Evolutionary conservation across 1,140 invertebrate species (phyloP).

Genomic region (Drosophila repletoides): DNA sequence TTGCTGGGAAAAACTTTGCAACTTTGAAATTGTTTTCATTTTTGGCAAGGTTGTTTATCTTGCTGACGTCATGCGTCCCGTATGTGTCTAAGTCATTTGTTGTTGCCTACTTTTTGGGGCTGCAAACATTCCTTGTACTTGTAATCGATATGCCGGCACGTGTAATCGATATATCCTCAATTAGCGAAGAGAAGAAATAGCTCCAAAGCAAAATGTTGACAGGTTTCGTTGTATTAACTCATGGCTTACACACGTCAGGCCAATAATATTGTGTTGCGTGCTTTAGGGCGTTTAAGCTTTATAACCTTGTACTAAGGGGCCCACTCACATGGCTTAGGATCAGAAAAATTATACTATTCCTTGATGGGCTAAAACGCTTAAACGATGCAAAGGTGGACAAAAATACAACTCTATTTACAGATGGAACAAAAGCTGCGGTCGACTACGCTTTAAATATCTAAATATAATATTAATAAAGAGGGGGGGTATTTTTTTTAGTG

Average conservation of each 20-base stretch:
- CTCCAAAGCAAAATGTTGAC: conserved; percentile 18
- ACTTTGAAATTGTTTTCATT: conserved; percentile 24
- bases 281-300: conserved; percentile 5
- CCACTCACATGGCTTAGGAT: too few relatives aligned
- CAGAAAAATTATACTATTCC: too few relatives aligned
- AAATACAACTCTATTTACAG: conserved; percentile 53
- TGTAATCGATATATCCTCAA: conserved; percentile 25
- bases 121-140: too few relatives aligned
- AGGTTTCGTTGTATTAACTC: conserved; percentile 43
- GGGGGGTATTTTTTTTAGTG: neutral
- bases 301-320: conserved; percentile 24
- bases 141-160: neutral
- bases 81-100: neutral
- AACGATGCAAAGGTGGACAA: conserved; percentile 24
- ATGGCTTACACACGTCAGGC: conserved; percentile 42
- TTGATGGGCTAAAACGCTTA: conserved; percentile 31
- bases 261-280: conserved; percentile 3
- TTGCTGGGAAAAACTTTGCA: conserved; percentile 22
- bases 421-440: conserved; percentile 54
- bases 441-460: conserved; percentile 22
- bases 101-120: conserved; percentile 39
- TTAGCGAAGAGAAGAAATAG: conserved; percentile 20
- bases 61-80: conserved; percentile 4
- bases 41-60: conserved; percentile 31
- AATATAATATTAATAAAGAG: conserved; percentile 2